Evolutionary conservation across 2,113 vertebrate genomes (phyloP).

Genomic region (Spheniscus mendiculus): DNA sequence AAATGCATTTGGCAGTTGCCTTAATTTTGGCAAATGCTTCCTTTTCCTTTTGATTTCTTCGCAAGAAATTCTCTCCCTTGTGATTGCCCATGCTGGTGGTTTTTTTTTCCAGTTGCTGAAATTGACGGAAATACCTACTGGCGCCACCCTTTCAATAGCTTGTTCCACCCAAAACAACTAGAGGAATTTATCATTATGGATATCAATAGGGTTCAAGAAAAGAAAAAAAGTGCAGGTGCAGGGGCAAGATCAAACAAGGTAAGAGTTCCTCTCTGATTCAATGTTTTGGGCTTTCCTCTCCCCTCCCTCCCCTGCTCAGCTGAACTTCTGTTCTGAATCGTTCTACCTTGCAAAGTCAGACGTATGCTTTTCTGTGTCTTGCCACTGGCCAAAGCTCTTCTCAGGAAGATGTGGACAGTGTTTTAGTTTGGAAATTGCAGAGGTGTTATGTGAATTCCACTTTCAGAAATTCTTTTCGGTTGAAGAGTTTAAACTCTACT

Average conservation of each 20-base stretch:
- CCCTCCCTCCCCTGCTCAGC: neutral
- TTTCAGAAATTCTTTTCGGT: neutral
- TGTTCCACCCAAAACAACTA: constrained; percentile 88
- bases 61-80: neutral
- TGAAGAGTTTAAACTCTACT: neutral
- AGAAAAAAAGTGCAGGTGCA: constrained; percentile 85
- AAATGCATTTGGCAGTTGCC: rapidly evolving
- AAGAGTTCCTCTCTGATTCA: neutral
- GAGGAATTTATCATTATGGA: constrained; percentile 97
- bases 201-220: constrained; percentile 78
- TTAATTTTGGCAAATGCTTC: neutral
- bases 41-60: neutral
- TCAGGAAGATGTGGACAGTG: neutral
- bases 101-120: constrained; percentile 85
- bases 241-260: constrained; percentile 91
- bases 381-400: neutral
- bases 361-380: neutral
- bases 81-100: neutral
- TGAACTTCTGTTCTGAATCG: neutral
- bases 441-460: neutral
- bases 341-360: neutral
- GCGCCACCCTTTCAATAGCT: constrained; percentile 90
- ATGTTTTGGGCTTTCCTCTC: neutral
- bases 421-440: neutral
- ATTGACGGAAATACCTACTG: constrained; percentile 91